Percentiles rank a stretch among this genome's conserved stretches.
phyloP scores from a whole-genome alignment of 2,888 invertebrate genomes.

The Stenurella melanura region DNA sequence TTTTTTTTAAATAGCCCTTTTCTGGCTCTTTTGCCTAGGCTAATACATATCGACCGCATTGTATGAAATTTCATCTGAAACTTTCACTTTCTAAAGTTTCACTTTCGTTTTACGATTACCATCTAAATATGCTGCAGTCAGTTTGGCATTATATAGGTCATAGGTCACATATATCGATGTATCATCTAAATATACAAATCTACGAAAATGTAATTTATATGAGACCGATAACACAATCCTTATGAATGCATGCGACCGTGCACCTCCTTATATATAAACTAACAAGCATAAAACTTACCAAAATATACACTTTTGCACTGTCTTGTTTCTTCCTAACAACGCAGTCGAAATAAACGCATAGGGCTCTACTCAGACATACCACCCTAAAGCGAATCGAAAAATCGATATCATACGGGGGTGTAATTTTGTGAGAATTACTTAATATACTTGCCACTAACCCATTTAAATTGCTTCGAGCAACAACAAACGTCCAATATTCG shows the following conservation, averaged over 20 bases:
- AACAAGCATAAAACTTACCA: neutral
- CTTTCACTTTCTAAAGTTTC: neutral
- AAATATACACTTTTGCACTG: neutral
- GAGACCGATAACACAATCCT: neutral
- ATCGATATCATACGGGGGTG: constrained; percentile 1
- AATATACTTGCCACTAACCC: neutral
- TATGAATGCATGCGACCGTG: neutral
- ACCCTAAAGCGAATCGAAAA: neutral
- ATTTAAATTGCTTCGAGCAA: neutral
- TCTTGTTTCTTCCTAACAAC: neutral
- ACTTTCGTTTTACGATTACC: neutral
- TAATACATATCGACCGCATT: no score
- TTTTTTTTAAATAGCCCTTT: no score
- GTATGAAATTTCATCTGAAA: no score
- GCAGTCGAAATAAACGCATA: neutral
- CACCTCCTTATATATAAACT: neutral
- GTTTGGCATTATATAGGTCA: neutral
- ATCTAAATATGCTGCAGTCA: neutral
- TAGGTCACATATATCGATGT: neutral
- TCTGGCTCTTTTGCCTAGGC: no score
- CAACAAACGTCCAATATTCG: no score
- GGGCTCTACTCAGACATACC: neutral
- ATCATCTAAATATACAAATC: neutral
- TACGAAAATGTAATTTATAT: neutral
- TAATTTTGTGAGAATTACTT: neutral